Base-by-base conservation (phyloP, 2,797 vertebrate species). In the Adelosebastes latens region DNA sequence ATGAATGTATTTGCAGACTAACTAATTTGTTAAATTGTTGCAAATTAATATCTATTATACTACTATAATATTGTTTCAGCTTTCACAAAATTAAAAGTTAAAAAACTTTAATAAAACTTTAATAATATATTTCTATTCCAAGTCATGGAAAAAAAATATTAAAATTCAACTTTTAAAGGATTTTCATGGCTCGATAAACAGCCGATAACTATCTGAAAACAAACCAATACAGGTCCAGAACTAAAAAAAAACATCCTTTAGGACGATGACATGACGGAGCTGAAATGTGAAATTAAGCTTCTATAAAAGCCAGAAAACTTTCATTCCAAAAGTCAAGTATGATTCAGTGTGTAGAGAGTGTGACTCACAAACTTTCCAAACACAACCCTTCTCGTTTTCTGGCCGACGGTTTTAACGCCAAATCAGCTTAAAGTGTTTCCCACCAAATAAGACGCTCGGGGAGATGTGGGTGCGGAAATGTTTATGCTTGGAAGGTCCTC, bases 321-420 rank as follows among this genome's bases (percentile, higher is more conserved):
- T 58, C 4, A 1, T 42, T 79, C 34, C 22, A 64, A 76, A 82
- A 20, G 59, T 87, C 74, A 71, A 75, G 71, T 72, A 64, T 79
- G 80, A 88, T 75, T 75, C 77, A 61, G 58, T 56, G 8, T 36
- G 39, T 42, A 18, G 42, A 10, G 46, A 56, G 64, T 34, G 39
- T 82, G 87, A 88, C 89, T 89, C 82, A 84, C 34, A 53, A 68
- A 67, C 69, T 72, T 84, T 80, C 84, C 59, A 77, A 64, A 80
- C 24, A 52, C 79, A 59, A 34, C 59, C 29, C 22, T 60, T 22
- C 62, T 22, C 16, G 5, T 73, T 75, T 69, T 52, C 53, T 69
- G 24, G 59, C 36, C 11, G 25, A 25, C 4, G 24, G 61, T 24
- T 83, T 76, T 27, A 42, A 55, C 46, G 67, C 18, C 32, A 70